Evolutionary conservation across 2,797 vertebrate species (phyloP).

Genomic region (Clarias laeviceps): DNA sequence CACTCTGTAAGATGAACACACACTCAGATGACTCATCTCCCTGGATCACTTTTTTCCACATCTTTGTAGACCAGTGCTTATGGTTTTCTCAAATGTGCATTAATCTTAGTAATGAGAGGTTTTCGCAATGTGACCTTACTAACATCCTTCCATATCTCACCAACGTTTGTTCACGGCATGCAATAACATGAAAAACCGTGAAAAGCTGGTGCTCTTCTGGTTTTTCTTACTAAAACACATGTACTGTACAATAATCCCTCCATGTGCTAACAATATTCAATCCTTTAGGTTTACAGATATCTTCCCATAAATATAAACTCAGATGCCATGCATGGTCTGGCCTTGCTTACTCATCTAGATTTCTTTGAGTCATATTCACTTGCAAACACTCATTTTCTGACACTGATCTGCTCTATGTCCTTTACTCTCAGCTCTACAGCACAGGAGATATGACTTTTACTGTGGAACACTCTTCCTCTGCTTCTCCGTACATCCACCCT

Average conservation of each 20-base stretch:
- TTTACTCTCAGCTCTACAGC: background rate
- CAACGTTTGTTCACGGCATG: background rate
- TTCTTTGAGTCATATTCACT: background rate
- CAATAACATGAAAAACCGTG: background rate
- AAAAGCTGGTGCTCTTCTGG: background rate
- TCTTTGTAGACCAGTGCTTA: slow-evolving; percentile 24
- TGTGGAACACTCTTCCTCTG: background rate
- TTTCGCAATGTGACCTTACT: slow-evolving; percentile 6
- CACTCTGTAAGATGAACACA: background rate
- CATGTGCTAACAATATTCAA: background rate
- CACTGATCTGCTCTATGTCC: background rate
- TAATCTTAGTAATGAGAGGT: slow-evolving; percentile 27
- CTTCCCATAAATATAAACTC: background rate
- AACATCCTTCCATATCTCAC: background rate
- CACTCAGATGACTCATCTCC: slow-evolving; percentile 17
- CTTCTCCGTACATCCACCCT: background rate
- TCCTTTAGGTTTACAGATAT: background rate
- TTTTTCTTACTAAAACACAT: background rate
- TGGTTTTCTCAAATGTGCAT: slow-evolving; percentile 22
- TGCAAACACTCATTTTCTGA: background rate
- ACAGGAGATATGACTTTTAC: background rate
- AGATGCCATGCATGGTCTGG: background rate
- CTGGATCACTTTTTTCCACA: slow-evolving; percentile 25
- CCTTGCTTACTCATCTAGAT: background rate
- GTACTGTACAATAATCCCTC: background rate